Evolutionary conservation across 1,140 invertebrate genomes (phyloP), one percentile per base, ranked within the genome.

Genomic region (Cydia fagiglandana): DNA sequence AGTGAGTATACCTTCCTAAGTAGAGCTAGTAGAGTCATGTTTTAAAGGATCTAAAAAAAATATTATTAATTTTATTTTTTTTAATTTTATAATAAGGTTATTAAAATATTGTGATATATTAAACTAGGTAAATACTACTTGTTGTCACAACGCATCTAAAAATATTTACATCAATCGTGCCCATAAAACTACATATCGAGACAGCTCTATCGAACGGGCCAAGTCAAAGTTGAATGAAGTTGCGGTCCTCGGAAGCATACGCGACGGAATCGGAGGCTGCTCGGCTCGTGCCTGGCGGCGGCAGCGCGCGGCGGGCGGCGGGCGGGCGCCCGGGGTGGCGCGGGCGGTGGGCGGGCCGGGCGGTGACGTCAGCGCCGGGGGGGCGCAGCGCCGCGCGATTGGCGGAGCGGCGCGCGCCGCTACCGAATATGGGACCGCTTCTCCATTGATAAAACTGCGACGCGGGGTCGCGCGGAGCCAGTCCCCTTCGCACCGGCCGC

Each of bases 381-480:
- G 84, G 87, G 87, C 83, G 80, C 64, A 81, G 80, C 80, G 82
- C 80, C 81, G 77, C 75, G 77, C 84, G 82, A 92, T 92, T 92
- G 91, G 91, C 82, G 73, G 84, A 87, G 83, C 77, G 88, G 88
- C 91, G 88, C 89, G 90, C 90, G 88, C 84, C 87, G 90, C 89
- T 93, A 93, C 92, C 92, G 91, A 93, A 93, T 93, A 93, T 93
- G 92, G 92, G 91, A 93, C 92, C 91, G 90, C 85, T 84, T 81
- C 85, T 91, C 88, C 92, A 93, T 93, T 93, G 90, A 93, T 93
- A 93, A 93, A 91, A 92, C 83, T 84, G 85, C 84, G 87, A 83
- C 76, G 91, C 89, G 90, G 88, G 90, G 88, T 87, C 89, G 91
- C 91, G 88, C 89, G 89, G 86, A 89, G 90, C 87, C 88, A 93